phyloP scores from a whole-genome alignment of 1,140 invertebrate species.

The Rhagoletis pomonella region DNA sequence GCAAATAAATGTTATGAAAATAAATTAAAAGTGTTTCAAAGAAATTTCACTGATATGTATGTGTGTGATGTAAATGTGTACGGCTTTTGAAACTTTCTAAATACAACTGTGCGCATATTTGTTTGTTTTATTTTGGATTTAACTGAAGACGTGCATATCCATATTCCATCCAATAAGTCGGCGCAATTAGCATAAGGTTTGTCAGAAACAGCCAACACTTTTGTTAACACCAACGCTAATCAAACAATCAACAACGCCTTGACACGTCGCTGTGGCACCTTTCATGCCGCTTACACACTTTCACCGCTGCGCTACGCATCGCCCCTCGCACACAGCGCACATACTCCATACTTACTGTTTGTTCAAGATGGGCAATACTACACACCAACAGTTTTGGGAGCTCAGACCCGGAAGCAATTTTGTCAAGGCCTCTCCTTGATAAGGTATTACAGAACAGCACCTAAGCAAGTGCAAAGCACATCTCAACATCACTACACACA shows the following conservation, averaged over 20 bases:
- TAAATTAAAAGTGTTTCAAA: background rate
- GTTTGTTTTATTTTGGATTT: background rate
- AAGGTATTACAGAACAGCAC: too few species aligned
- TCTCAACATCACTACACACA: too few species aligned
- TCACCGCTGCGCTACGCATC: conserved; percentile 12
- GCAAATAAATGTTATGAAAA: background rate
- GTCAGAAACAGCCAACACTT: background rate
- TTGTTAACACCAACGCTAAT: background rate
- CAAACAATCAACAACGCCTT: background rate
- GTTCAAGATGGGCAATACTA: background rate
- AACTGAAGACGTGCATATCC: background rate
- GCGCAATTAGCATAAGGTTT: background rate
- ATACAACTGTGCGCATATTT: background rate
- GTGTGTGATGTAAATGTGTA: too few species aligned
- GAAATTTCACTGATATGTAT: too few species aligned
- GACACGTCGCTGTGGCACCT: background rate
- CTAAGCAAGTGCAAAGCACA: too few species aligned
- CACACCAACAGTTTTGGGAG: background rate
- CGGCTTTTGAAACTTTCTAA: background rate
- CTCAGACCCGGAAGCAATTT: too few species aligned
- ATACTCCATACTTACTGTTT: background rate
- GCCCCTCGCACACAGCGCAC: background rate
- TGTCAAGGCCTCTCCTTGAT: too few species aligned
- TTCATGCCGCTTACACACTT: conserved; percentile 23
- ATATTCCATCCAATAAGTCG: background rate